These are phyloP conservation scores for Crioceris asparagi DNA, from an alignment of 2,888 invertebrate species.

Conservation along the genomic window DNA sequence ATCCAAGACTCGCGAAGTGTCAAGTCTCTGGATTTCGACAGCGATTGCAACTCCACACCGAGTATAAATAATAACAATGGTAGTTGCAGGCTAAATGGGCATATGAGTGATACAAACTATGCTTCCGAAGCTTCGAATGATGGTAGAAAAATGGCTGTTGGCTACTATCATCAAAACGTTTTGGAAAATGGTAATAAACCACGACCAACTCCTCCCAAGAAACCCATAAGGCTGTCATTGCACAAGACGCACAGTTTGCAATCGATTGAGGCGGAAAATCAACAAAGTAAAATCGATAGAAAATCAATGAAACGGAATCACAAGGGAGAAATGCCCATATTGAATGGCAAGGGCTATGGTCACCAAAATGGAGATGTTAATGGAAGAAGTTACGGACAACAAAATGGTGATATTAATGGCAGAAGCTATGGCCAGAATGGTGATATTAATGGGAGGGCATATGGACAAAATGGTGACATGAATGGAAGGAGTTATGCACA, in stretches of 20 bases:
- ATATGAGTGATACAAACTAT: conserved; percentile 40
- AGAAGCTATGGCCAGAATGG: no score
- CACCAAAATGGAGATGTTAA: conserved; percentile 16
- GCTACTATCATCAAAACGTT: background rate
- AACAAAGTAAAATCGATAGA: conserved; percentile 22
- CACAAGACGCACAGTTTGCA: conserved; percentile 77
- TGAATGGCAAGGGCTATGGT: conserved; percentile 8
- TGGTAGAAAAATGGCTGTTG: no score
- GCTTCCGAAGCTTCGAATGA: conserved; percentile 48
- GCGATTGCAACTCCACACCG: conserved; percentile 43
- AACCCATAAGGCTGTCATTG: conserved; percentile 69
- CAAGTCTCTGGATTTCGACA: conserved; percentile 67
- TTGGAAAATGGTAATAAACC: conserved; percentile 46
- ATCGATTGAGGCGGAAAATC: conserved; percentile 46
- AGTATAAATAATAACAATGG: background rate
- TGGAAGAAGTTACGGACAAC: no score
- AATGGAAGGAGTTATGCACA: no score
- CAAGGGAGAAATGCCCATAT: conserved; percentile 39
- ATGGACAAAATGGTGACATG: conserved; percentile 15
- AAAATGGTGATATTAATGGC: conserved; percentile 11
- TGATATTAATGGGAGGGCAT: no score
- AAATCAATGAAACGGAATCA: conserved; percentile 53
- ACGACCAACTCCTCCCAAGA: conserved; percentile 73
- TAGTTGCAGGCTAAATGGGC: conserved; percentile 9
- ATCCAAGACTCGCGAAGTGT: conserved; percentile 48